Evolutionary conservation across 2,797 vertebrate genomes (phyloP), one percentile per base, ranked within the genome.

Genomic region (Smutsia temminckii): DNA sequence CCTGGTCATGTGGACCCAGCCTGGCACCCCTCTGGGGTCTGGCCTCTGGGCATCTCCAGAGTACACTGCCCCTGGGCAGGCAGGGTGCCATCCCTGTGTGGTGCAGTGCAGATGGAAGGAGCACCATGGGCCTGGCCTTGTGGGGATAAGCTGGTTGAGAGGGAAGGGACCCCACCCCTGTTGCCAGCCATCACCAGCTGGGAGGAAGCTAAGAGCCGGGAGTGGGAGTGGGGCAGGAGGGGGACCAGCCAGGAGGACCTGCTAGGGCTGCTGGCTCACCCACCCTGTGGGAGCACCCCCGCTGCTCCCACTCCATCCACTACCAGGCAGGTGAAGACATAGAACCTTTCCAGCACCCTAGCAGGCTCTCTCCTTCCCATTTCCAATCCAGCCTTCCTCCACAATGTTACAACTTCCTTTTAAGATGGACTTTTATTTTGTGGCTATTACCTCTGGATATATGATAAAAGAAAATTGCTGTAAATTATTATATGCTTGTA

Each of bases 401-500:
- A 79, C 79, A 95, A 90, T 29, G n/a, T 92, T 42, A 59, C 59
- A 17, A 71, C 40, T 92, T 78, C 40, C 10, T 11, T 46, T 46
- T 0, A 16, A 68, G 91, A 81, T 68, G 59, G 4, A 27, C 51
- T 91, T 71, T 55, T 84, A 61, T 53, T 86, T 17, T 57, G 6
- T 59, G 59, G 21, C 40, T 68, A 75, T 37, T 87, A 40, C 20
- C 64, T 80, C 57, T 42, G 10, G 51, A 34, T 53, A 14, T 51
- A 61, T 42, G 68, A 68, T 51, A 64, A 81, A 80, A 80, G 46
- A 46, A 46, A 46, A 72, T 46, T 64, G 17, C 80, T 81, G 6
- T 88, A 88, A 93, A 93, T 81, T 80, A 66, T 40, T 32, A 64
- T 51, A 87, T 34, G 61, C 51, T 80, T 40, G 2, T 74, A 75